A percentile compares a stretch with the other conserved stretches of the same genome.
Conservation (phyloP, 2,797 vertebrate species). For the Avahi laniger region DNA sequence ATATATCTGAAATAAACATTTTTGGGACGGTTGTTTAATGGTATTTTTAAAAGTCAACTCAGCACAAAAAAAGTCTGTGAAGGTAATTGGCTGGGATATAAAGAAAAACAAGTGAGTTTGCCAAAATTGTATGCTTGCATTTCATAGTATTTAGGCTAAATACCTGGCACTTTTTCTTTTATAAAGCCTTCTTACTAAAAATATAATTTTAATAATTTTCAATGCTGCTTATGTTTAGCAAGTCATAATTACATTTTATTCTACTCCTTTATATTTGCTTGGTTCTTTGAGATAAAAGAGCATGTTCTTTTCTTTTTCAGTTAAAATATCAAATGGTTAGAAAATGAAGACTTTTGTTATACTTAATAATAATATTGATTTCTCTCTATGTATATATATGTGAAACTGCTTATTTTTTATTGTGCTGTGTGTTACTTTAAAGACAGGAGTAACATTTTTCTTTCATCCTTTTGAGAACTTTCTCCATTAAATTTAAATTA, state of each 20-base stretch:
- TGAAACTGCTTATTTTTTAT: constrained; percentile 26
- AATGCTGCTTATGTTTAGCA: not conserved
- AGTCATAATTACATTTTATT: constrained; percentile 27
- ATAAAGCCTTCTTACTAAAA: not conserved
- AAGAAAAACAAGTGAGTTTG: not conserved
- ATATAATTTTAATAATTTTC: constrained; percentile 27
- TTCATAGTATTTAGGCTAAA: not conserved
- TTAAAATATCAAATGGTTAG: constrained; percentile 26
- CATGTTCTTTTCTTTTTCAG: not conserved
- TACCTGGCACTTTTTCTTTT: not conserved
- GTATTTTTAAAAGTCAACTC: not conserved
- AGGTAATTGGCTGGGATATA: not conserved
- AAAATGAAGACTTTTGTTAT: constrained; percentile 6
- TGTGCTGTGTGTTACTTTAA: constrained; percentile 11
- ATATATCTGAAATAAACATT: not conserved
- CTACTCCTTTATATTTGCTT: not conserved
- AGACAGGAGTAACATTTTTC: constrained; percentile 26
- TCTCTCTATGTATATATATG: not conserved
- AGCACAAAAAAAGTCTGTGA: not conserved
- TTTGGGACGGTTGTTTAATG: not conserved
- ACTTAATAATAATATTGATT: constrained; percentile 31
- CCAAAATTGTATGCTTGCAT: not conserved
- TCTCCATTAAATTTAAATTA: constrained; percentile 58
- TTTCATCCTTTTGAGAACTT: constrained; percentile 15
- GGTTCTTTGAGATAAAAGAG: not conserved